Evolutionary conservation across 2,888 invertebrate species (phyloP), one percentile per base, ranked within the genome.

Genomic region (Folsomia manolachei): DNA sequence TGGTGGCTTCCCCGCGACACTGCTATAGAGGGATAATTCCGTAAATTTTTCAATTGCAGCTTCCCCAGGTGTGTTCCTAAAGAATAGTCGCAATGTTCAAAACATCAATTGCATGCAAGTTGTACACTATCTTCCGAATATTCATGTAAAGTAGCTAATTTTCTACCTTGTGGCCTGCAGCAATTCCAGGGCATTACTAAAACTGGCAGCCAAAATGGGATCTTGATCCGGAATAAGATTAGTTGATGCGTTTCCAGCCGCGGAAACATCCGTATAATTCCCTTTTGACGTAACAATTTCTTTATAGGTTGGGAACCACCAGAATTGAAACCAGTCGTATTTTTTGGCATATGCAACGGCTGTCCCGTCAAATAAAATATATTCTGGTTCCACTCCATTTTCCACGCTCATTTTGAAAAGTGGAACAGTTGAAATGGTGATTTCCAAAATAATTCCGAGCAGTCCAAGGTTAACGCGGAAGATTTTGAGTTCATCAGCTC

Each of bases 271-370:
- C 1, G 56, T 62, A 2, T 52, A 63, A 25, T 51, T 51, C 24
- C 75, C 75, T 7, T 24, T 24, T 0, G 73, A 75, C 11, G 71
- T 7, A 9, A 75, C 70, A 14, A 75, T 73, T 4, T 51, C 21
- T 19, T 51, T 52, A 2, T 39, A n/a, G 9, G 67, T 52, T 4
- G 75, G 75, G 23, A 75, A 75, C 75, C 75, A 75, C 67, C 66
- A 75, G 21, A 75, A 62, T 24, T 73, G 70, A 65, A 71, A 71
- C 7, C 21, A 66, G 27, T 75, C 75, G 18, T 63, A 19, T 0
- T 27, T 25, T 18, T 18, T 23, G 0, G 73, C 72, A 26, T 53
- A 25, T 19, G 21, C 9, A 14, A 70, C 14, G 1, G 66, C 27
- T n/a, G 63, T 56, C 9, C 61, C 63, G 11, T 68, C 63, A 23